phyloP scores from a whole-genome alignment of 2,888 invertebrate species.

The Trilocha varians region DNA sequence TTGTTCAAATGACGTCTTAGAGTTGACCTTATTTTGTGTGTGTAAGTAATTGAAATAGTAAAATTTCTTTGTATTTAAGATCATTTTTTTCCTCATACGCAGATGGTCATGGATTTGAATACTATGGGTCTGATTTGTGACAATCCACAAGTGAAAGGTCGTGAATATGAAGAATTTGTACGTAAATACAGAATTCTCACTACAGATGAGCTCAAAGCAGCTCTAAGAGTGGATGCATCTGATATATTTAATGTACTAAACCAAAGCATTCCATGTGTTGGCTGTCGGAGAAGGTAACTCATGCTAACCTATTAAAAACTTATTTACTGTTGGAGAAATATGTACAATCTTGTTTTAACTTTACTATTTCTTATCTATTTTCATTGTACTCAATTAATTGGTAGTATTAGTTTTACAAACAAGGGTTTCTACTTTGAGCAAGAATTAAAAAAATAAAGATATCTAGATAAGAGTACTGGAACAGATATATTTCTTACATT shows the following conservation, averaged over 20 bases:
- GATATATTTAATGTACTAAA: constrained; percentile 89
- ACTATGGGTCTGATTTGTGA: constrained; percentile 89
- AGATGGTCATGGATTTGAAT: constrained; percentile 96
- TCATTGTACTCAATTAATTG: too few species aligned
- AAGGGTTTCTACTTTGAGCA: too few species aligned
- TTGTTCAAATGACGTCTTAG: constrained; percentile 46
- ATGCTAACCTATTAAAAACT: not conserved
- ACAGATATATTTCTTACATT: too few species aligned
- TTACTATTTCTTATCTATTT: not conserved
- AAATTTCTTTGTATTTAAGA: constrained; percentile 43
- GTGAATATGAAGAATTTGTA: constrained; percentile 88
- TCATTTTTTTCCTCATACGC: constrained; percentile 36
- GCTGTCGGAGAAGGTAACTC: constrained; percentile 88
- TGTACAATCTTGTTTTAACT: not conserved
- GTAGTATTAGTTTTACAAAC: too few species aligned
- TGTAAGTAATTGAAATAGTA: too few species aligned
- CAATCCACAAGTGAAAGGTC: constrained; percentile 83
- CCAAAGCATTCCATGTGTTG: constrained; percentile 95
- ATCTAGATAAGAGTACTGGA: too few species aligned
- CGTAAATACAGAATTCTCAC: constrained; percentile 86
- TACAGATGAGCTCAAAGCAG: constrained; percentile 83
- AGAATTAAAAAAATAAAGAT: too few species aligned
- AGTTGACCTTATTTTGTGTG: constrained; percentile 62
- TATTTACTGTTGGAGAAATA: not conserved
- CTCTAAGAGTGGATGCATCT: constrained; percentile 86